Evolutionary conservation across 2,888 invertebrate genomes (phyloP).

Genomic region (Platycnemis pennipes): DNA sequence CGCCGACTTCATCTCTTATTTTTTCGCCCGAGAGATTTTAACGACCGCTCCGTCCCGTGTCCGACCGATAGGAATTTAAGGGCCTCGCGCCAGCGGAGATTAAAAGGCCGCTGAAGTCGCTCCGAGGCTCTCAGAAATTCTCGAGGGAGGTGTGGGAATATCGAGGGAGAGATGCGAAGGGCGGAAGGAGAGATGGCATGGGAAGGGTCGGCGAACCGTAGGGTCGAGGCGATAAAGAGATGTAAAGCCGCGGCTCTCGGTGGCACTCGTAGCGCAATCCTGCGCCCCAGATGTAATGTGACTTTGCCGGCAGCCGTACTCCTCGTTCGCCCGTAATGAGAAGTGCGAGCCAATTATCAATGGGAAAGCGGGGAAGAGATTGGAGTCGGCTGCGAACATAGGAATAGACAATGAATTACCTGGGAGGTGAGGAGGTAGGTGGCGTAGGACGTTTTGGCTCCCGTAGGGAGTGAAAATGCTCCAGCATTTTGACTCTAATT

Average conservation of each 20-base stretch:
- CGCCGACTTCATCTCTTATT: not conserved
- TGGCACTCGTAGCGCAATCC: not conserved
- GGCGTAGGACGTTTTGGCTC: not conserved
- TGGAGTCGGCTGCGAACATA: not conserved
- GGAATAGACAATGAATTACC: slow-evolving; percentile 1
- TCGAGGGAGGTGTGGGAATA: not conserved
- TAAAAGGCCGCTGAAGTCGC: not conserved
- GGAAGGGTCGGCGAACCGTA: not conserved
- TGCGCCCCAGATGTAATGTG: not conserved
- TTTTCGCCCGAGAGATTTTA: not conserved
- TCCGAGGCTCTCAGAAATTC: not conserved
- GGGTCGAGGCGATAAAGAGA: not conserved
- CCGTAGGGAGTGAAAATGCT: not conserved
- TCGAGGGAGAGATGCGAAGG: not conserved
- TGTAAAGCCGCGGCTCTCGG: not conserved
- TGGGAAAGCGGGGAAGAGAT: slow-evolving; percentile 18
- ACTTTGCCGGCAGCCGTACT: not conserved
- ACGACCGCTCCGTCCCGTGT: not conserved
- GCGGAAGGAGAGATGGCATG: not conserved
- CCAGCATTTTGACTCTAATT: slow-evolving; percentile 7
- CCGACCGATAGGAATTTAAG: slow-evolving; percentile 1
- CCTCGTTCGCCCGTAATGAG: slow-evolving; percentile 12
- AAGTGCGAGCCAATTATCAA: slow-evolving; percentile 31
- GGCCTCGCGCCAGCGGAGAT: not conserved
- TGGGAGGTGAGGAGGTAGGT: not conserved